Conservation (phyloP, 2,797 vertebrate species). For the Platalea minor region DNA sequence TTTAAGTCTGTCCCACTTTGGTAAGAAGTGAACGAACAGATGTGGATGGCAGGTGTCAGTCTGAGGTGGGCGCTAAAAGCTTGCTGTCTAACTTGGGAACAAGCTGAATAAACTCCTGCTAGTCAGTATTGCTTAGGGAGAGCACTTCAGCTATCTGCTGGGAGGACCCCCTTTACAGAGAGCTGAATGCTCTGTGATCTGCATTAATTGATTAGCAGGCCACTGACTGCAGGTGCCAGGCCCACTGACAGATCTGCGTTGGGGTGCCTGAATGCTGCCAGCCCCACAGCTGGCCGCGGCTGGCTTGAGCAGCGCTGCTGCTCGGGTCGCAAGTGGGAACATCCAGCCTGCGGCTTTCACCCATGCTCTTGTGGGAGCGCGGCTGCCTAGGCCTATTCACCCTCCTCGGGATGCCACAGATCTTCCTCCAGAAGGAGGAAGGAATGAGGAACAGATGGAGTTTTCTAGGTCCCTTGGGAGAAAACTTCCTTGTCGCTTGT, state of each 20-base stretch:
- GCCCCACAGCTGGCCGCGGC: neutral
- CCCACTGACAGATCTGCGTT: neutral
- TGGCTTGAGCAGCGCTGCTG: neutral
- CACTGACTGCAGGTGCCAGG: neutral
- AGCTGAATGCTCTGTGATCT: neutral
- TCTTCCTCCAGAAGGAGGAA: neutral
- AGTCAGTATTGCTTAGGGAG: neutral
- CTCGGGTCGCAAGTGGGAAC: neutral
- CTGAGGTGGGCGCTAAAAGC: neutral
- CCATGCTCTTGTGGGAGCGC: rapidly evolving
- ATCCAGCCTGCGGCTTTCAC: neutral
- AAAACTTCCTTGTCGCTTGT: neutral
- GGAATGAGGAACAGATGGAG: neutral
- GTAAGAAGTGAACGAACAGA: neutral
- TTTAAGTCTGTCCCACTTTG: neutral
- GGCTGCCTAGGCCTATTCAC: neutral
- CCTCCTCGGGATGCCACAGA: neutral
- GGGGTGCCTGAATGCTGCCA: neutral
- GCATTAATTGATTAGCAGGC: neutral
- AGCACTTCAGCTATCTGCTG: neutral
- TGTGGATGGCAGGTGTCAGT: neutral
- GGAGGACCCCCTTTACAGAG: neutral
- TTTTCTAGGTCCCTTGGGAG: neutral
- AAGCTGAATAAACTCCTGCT: neutral
- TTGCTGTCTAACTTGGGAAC: neutral